Conservation (phyloP, 2,888 invertebrate genomes). For the Horisme vitalbata region DNA sequence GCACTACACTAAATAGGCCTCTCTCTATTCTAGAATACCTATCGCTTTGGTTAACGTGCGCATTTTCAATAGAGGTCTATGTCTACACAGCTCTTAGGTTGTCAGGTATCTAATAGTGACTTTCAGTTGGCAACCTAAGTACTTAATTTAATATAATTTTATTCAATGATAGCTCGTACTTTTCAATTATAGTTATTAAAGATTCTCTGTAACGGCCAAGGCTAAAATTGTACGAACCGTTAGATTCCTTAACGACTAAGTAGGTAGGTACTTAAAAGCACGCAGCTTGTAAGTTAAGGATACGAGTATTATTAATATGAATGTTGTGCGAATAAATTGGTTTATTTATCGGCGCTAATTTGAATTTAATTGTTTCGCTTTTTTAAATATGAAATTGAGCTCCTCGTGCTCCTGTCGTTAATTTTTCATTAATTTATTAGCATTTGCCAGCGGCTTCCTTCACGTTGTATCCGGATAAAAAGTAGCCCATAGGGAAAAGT, state of each 20-base stretch:
- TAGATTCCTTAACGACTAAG: constrained; percentile 29
- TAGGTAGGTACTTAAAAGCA: no score
- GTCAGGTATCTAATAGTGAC: background rate
- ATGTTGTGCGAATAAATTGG: constrained; percentile 13
- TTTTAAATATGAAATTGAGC: no score
- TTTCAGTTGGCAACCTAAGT: constrained; percentile 7
- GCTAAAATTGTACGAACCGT: constrained; percentile 31
- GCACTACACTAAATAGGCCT: no score
- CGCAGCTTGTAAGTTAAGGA: constrained; percentile 16
- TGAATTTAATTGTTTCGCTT: constrained; percentile 12
- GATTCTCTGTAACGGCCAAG: constrained; percentile 22
- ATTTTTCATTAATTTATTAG: no score
- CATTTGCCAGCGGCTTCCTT: no score
- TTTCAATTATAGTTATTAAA: constrained; percentile 30
- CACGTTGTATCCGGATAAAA: no score
- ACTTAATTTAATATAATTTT: no score
- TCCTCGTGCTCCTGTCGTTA: no score
- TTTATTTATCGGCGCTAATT: constrained; percentile 7
- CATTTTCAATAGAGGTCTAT: background rate
- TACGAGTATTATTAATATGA: constrained; percentile 9
- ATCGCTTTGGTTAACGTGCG: background rate
- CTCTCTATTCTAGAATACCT: background rate
- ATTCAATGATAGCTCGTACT: constrained; percentile 13
- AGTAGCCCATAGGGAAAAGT: no score
- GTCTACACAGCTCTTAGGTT: constrained; percentile 1